These are phyloP conservation scores for Halcyon leucocephala DNA, from an alignment of 2,797 vertebrate genomes.

Conservation along the genomic window DNA sequence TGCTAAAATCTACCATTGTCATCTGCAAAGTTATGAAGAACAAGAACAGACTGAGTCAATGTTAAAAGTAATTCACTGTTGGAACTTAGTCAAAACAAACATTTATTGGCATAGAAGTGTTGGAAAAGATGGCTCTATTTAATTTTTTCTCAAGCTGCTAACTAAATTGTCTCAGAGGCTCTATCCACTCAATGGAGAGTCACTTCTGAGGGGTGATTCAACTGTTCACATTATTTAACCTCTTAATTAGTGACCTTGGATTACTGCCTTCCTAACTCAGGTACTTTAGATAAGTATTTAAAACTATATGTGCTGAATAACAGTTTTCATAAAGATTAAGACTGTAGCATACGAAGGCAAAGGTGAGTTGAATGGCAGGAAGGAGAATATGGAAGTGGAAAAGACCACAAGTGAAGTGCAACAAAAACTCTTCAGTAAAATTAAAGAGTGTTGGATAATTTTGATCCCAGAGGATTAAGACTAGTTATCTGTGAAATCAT, in stretches of 20 bases:
- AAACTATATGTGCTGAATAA: not conserved
- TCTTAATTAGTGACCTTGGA: not conserved
- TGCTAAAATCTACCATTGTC: not conserved
- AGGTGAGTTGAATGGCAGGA: not conserved
- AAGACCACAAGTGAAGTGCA: not conserved
- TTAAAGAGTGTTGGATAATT: not conserved
- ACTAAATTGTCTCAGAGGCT: not conserved
- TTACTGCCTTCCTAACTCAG: not conserved
- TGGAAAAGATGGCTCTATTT: not conserved
- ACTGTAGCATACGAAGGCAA: not conserved
- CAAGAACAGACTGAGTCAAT: slow-evolving; percentile 6
- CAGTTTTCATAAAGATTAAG: not conserved
- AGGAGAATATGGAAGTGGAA: not conserved
- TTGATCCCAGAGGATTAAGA: not conserved
- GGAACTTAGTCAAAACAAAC: not conserved
- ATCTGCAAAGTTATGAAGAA: not conserved
- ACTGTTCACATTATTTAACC: not conserved
- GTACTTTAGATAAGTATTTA: not conserved
- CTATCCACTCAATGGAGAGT: not conserved
- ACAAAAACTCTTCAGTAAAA: not conserved
- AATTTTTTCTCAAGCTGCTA: not conserved
- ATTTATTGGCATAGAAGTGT: not conserved
- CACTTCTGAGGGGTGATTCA: not conserved
- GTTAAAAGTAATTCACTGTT: not conserved
- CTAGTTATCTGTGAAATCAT: not conserved